phyloP scores from a whole-genome alignment of 2,797 vertebrate genomes.

The Ctenosaura bakeri region DNA sequence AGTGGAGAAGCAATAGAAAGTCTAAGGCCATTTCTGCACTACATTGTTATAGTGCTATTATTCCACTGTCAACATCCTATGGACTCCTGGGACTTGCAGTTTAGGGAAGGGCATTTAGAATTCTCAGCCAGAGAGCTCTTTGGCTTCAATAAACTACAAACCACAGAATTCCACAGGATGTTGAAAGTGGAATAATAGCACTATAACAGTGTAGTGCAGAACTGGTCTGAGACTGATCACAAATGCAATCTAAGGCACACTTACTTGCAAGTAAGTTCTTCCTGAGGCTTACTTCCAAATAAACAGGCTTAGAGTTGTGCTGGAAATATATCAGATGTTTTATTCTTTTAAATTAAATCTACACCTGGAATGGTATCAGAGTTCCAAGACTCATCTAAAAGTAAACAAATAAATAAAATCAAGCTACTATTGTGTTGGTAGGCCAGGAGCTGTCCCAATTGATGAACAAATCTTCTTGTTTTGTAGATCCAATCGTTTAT shows the following conservation, averaged over 20 bases:
- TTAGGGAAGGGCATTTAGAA: too few relatives aligned
- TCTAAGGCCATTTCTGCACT: background rate
- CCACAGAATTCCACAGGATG: too few relatives aligned
- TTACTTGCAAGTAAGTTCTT: background rate
- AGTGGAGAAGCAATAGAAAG: background rate
- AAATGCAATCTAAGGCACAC: background rate
- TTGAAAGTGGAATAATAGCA: too few relatives aligned
- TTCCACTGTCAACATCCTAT: too few relatives aligned
- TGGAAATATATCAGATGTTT: background rate
- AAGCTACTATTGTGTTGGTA: background rate
- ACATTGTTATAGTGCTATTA: too few relatives aligned
- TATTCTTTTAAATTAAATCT: background rate
- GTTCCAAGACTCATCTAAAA: background rate
- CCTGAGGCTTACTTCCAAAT: background rate
- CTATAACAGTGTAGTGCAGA: too few relatives aligned
- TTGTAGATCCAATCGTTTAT: constrained; percentile 70
- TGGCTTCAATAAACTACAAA: too few relatives aligned
- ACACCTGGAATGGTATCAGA: background rate
- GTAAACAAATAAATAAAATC: background rate
- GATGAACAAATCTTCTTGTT: background rate
- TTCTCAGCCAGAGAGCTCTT: too few relatives aligned
- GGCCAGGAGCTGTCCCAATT: background rate
- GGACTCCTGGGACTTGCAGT: too few relatives aligned
- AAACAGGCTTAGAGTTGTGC: background rate
- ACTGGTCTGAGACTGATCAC: background rate